Evolutionary conservation across 2,797 vertebrate genomes (phyloP), one percentile per base, ranked within the genome.

Genomic region (Oophaga sylvatica): DNA sequence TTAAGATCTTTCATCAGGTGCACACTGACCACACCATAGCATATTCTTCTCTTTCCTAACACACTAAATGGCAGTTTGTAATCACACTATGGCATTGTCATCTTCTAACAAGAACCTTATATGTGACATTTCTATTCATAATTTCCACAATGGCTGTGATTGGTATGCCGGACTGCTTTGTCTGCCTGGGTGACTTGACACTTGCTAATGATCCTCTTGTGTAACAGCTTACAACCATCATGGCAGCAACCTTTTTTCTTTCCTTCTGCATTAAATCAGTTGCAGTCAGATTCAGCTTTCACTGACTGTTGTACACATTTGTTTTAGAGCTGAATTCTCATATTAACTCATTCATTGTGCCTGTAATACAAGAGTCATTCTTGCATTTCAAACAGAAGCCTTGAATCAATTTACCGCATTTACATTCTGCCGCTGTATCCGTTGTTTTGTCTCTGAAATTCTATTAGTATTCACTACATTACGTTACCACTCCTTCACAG

Each of bases 141-240:
- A 53, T 90, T 84, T 92, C 92, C 92, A 90, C 8, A 68, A 77
- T 91, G 90, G 60, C 87, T 62, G 17, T 89, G 93, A 94, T 70
- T 93, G 93, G 93, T 92, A 88, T 73, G 68, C 53, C 65, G 76
- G 91, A 92, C 91, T 90, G 80, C 87, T 90, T 91, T 90, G 90
- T 92, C 87, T 85, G 87, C 73, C 85, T 89, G 59, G 67, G 63
- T 93, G 91, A 90, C 92, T 90, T 17, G 85, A 90, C 91, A 91
- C 91, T 91, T 92, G 89, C 77, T 79, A 81, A 90, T 81, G 88
- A 91, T 80, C 29, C 73, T 86, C 87, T 90, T 87, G 90, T 90
- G 83, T 85, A 90, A 92, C 94, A 93, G 88, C 81, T 93, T 91
- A 93, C 65, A 70, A 91, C 90, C 65, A 77, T 29, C 62, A 80